Conservation (phyloP, 2,113 vertebrate species). For the Chinchilla lanigera region DNA sequence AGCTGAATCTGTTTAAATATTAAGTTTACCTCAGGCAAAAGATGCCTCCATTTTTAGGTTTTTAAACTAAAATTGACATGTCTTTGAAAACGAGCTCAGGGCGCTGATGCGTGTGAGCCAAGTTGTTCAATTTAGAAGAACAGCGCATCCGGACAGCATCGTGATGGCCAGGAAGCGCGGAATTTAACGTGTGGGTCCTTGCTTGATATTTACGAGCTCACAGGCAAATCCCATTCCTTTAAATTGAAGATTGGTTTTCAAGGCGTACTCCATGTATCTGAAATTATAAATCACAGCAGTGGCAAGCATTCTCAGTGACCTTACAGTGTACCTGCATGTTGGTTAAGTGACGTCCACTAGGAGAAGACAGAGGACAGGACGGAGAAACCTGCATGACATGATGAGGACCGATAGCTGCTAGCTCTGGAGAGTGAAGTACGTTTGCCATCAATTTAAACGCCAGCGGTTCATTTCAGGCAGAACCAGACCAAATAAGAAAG, state of each 20-base stretch:
- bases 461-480: conserved; percentile 60
- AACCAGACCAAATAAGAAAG: conserved; percentile 31
- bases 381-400: conserved; percentile 44
- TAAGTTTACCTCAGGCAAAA: conserved; percentile 49
- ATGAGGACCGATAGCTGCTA: conserved; percentile 80
- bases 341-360: conserved; percentile 72
- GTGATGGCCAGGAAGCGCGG: neutral
- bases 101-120: neutral
- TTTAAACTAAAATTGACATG: conserved; percentile 56
- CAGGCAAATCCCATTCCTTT: conserved; percentile 11
- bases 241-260: conserved; percentile 40
- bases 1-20: conserved; percentile 59
- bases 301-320: conserved; percentile 67
- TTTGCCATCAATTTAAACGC: conserved; percentile 79
- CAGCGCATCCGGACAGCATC: neutral
- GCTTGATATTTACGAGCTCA: conserved; percentile 32
- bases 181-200: neutral
- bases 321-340: conserved; percentile 65
- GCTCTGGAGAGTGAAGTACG: conserved; percentile 53
- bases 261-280: conserved; percentile 25
- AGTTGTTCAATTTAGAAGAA: conserved; percentile 10
- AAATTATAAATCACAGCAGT: conserved; percentile 65
- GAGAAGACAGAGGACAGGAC: conserved; percentile 70
- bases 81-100: conserved; percentile 53
- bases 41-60: neutral